Conservation (phyloP, 2,797 vertebrate genomes). For the Serranus cabrilla region DNA sequence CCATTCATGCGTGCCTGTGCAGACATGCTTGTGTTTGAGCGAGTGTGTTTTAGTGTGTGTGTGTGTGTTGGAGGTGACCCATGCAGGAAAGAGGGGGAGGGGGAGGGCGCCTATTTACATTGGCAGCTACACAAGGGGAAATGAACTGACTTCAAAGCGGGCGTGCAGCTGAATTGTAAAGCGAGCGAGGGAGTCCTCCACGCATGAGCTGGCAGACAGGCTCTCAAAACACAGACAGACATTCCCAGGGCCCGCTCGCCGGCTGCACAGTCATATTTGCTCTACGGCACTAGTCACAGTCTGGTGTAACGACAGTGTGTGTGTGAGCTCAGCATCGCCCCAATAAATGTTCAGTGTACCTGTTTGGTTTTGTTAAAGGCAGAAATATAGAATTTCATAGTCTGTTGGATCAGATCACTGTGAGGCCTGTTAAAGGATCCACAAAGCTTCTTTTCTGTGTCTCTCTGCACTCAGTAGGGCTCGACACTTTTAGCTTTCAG, state of each 20-base stretch:
- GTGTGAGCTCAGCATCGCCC: constrained; percentile 8
- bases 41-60: constrained; percentile 46
- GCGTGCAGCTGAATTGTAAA: constrained; percentile 81
- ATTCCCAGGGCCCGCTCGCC: constrained; percentile 58
- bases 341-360: not conserved
- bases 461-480: too few relatives aligned
- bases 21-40: constrained; percentile 47
- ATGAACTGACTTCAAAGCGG: constrained; percentile 90
- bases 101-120: constrained; percentile 84
- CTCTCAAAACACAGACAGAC: constrained; percentile 75
- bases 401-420: not conserved
- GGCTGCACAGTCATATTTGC: constrained; percentile 42
- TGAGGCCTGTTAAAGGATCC: not conserved
- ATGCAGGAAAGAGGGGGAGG: constrained; percentile 79
- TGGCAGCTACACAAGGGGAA: constrained; percentile 89
- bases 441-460: too few relatives aligned
- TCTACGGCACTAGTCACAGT: constrained; percentile 23
- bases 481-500: too few relatives aligned
- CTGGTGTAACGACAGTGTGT: constrained; percentile 8
- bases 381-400: constrained; percentile 8
- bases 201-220: constrained; percentile 76
- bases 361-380: constrained; percentile 16
- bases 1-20: constrained; percentile 60
- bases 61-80: constrained; percentile 75
- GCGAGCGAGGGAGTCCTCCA: constrained; percentile 75